Base-by-base conservation (phyloP, 2,113 vertebrate species). In the Lampris megalopsis region DNA sequence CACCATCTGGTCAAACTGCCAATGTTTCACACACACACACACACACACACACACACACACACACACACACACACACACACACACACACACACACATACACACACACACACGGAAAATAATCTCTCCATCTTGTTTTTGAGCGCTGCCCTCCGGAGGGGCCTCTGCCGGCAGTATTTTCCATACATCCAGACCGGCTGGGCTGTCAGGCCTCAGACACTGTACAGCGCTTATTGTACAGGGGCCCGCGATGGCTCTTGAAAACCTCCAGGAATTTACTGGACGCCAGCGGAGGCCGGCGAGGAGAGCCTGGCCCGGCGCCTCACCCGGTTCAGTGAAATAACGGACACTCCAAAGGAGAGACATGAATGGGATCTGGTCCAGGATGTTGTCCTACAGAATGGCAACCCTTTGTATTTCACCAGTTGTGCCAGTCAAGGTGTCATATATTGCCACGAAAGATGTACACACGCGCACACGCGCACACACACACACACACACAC, bases 1-100 rank as follows among this genome's bases (percentile, higher is more conserved):
- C 71, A 81, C 78, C 86, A 88, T 90, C 85, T 88, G 85, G 65
- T 81, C 77, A 76, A 89, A 78, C 24, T 87, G 79, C 79, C 79
- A 54, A 71, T 60, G 50, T 59, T 69, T 63, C 45, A 54, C 75
- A 2, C 36, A 0, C 56, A 10, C 7, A 13, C 56, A 70, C 47
- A 54, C 57, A 37, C 71, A 38, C 6, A 10, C 64, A 45, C 42
- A 36, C 40, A 43, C 60, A 62, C 57, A 59, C 57, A 59, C 57
- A 59, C 35, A 59, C 57, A 59, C 57, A 3, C 47, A 53, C 40
- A 41, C 56, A 40, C 64, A 40, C 47, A 35, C 36, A 37, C 52
- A 36, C 56, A 61, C 59, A 38, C 59, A 42, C 59, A 38, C 36
- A 61, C 59, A 42, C 59, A 42, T 36, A 61, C 59, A 61, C 11